Evolutionary conservation across 1,140 invertebrate genomes (phyloP).

Genomic region (Zophobas atratus): DNA sequence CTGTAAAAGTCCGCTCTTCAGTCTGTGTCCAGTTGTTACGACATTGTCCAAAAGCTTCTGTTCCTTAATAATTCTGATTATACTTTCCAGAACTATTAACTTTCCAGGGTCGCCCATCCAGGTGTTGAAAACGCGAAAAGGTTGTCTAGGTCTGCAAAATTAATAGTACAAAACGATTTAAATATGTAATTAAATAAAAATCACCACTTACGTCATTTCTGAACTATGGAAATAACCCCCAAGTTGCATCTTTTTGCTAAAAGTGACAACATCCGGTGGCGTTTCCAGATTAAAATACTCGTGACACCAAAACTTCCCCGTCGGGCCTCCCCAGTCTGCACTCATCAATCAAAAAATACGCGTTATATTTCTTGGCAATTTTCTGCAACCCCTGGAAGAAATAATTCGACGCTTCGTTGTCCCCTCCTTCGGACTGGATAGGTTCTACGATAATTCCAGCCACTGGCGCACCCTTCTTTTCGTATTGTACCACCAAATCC

Average conservation of each 20-base stretch:
- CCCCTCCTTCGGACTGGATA: constrained; percentile 97
- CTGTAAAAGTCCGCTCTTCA: constrained; percentile 81
- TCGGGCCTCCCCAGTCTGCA: constrained; percentile 98
- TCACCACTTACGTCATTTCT: constrained; percentile 76
- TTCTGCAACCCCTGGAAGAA: constrained; percentile 90
- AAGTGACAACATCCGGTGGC: constrained; percentile 95
- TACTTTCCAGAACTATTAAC: constrained; percentile 88
- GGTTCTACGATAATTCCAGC: constrained; percentile 98
- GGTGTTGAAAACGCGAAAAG: constrained; percentile 97
- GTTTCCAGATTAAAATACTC: constrained; percentile 90
- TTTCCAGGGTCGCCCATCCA: constrained; percentile 99
- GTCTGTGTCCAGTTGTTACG: constrained; percentile 81
- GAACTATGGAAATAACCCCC: constrained; percentile 93
- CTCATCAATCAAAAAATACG: constrained; percentile 90
- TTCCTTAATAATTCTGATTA: constrained; percentile 88
- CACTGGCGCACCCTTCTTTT: constrained; percentile 84
- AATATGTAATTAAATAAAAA: constrained; percentile 4
- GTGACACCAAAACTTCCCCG: constrained; percentile 98
- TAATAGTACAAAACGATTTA: not conserved
- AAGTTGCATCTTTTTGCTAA: constrained; percentile 97
- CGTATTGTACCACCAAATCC: constrained; percentile 83
- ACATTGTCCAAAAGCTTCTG: constrained; percentile 89
- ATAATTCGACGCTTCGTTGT: constrained; percentile 91
- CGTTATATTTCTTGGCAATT: constrained; percentile 80
- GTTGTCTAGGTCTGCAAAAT: constrained; percentile 73